phyloP scores from a whole-genome alignment of 1,140 invertebrate genomes.

The Colletes latitarsis region DNA sequence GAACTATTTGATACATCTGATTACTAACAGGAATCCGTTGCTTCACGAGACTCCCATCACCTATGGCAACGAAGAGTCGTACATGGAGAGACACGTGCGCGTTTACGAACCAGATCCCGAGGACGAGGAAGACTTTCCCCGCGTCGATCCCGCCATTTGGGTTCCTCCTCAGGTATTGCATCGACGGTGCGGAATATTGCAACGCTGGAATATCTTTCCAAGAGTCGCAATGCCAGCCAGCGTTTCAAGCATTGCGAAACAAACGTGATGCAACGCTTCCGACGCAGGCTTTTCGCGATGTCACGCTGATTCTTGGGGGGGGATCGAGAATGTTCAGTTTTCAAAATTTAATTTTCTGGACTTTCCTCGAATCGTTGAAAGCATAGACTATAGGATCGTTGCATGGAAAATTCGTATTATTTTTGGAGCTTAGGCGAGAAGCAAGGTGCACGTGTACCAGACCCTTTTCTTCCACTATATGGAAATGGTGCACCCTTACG shows the following conservation, averaged over 20 bases:
- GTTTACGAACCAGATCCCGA: conserved; percentile 49
- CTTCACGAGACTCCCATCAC: neutral
- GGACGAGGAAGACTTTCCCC: conserved; percentile 47
- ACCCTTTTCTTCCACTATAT: conserved; percentile 68
- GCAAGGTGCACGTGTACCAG: conserved; percentile 73
- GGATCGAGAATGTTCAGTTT: too few relatives aligned
- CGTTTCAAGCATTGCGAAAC: neutral
- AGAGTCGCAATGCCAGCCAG: neutral
- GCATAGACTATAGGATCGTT: too few relatives aligned
- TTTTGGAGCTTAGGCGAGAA: conserved; percentile 62
- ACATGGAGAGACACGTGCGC: conserved; percentile 59
- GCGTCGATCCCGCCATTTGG: conserved; percentile 63
- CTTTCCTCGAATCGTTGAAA: too few relatives aligned
- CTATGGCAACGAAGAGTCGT: conserved; percentile 15
- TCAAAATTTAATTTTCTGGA: too few relatives aligned
- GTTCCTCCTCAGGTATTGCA: conserved; percentile 61
- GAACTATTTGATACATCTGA: conserved; percentile 64
- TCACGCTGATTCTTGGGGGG: too few relatives aligned
- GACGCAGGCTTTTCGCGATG: too few relatives aligned
- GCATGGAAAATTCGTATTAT: too few relatives aligned
- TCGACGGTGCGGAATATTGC: too few relatives aligned
- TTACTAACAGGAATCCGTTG: conserved; percentile 23
- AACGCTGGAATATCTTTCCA: too few relatives aligned
- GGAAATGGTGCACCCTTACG: conserved; percentile 67
- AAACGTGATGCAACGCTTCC: too few relatives aligned